A percentile compares a stretch with the other conserved stretches of the same genome.
phyloP scores from a whole-genome alignment of 2,797 vertebrate genomes.

The Cynodonichthys magdalenae region DNA sequence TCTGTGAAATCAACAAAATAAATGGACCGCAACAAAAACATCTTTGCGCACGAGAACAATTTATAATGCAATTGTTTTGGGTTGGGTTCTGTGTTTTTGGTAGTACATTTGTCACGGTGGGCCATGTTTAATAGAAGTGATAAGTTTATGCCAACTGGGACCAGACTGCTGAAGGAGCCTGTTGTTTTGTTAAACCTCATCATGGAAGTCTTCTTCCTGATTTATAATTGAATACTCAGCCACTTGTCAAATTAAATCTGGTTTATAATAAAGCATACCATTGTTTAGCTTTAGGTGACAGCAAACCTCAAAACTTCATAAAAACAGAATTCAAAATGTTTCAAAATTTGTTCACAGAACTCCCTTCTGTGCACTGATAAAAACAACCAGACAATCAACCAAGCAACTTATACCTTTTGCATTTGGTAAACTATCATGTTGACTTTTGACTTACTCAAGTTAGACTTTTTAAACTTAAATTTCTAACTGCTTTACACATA shows the following conservation, averaged over 20 bases:
- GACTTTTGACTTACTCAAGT: neutral
- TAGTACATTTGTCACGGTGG: slow-evolving; percentile 40
- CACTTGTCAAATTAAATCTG: slow-evolving; percentile 57
- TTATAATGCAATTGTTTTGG: slow-evolving; percentile 25
- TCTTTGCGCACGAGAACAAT: slow-evolving; percentile 39
- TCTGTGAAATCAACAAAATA: slow-evolving; percentile 69
- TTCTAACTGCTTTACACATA: too few relatives aligned
- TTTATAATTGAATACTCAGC: slow-evolving; percentile 49
- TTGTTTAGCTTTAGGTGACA: slow-evolving; percentile 27
- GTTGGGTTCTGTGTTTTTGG: slow-evolving; percentile 33
- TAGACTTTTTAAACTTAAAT: too few relatives aligned
- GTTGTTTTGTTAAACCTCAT: slow-evolving; percentile 36
- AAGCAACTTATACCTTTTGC: neutral
- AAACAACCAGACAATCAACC: neutral
- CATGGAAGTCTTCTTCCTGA: slow-evolving; percentile 50
- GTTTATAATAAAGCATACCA: neutral
- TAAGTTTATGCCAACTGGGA: slow-evolving; percentile 54
- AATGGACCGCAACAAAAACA: slow-evolving; percentile 55
- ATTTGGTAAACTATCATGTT: neutral
- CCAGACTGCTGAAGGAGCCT: slow-evolving; percentile 56
- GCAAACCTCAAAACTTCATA: neutral
- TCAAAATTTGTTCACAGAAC: slow-evolving; percentile 1
- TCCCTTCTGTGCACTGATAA: neutral
- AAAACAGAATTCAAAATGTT: neutral
- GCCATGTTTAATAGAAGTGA: slow-evolving; percentile 58